A percentile compares a stretch with the other conserved stretches of the same genome.
Evolutionary conservation across 2,113 vertebrate genomes (phyloP).

Genomic region (Scomber scombrus): DNA sequence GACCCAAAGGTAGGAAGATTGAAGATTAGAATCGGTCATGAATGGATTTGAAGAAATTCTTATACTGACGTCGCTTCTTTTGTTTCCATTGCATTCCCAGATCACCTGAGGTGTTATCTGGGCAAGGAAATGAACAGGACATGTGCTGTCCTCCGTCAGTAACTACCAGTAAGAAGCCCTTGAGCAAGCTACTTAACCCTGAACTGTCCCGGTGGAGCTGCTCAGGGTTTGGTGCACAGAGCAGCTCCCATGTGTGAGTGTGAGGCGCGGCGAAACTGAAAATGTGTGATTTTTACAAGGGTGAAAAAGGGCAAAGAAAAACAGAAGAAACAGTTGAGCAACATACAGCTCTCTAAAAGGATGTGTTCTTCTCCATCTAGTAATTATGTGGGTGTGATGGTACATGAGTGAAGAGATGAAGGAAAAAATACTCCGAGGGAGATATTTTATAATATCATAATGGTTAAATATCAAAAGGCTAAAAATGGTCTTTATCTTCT

Average conservation of each 20-base stretch:
- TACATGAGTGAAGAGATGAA: slow-evolving; percentile 29
- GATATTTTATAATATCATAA: slow-evolving; percentile 37
- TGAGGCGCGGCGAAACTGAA: not conserved
- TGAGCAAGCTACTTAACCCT: slow-evolving; percentile 58
- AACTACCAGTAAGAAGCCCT: slow-evolving; percentile 46
- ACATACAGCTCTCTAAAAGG: not conserved
- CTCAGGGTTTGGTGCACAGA: slow-evolving; percentile 24
- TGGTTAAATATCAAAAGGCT: slow-evolving; percentile 63
- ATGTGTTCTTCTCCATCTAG: slow-evolving; percentile 24
- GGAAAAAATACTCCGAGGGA: slow-evolving; percentile 11
- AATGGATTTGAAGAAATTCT: not conserved
- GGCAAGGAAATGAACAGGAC: slow-evolving; percentile 13
- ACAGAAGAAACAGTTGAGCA: not conserved
- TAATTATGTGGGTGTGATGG: slow-evolving; percentile 51
- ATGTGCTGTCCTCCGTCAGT: slow-evolving; percentile 20
- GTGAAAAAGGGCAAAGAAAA: not conserved
- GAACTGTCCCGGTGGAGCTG: slow-evolving; percentile 37
- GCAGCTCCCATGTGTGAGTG: not conserved
- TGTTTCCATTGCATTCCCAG: slow-evolving; percentile 28
- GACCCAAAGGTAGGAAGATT: not conserved
- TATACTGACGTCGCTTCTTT: not conserved
- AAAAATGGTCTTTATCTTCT: slow-evolving; percentile 46
- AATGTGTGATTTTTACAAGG: not conserved
- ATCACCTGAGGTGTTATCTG: slow-evolving; percentile 31
- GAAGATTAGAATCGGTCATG: not conserved